Percentiles rank a stretch among this genome's conserved stretches.
Evolutionary conservation across 2,113 vertebrate genomes (phyloP).

Genomic region (Dipodomys merriami): DNA sequence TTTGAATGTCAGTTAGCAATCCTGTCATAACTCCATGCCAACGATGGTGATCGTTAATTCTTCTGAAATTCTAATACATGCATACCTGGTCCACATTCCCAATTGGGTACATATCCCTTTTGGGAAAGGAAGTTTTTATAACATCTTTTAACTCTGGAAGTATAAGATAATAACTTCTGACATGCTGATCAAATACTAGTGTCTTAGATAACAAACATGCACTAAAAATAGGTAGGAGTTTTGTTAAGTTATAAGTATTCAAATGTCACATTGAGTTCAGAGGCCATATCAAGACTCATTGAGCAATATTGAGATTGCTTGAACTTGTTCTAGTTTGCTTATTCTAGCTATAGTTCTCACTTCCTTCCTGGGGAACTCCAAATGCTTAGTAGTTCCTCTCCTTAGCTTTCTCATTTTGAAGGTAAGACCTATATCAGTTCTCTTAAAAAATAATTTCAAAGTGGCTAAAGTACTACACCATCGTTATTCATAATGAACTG

Average conservation of each 20-base stretch:
- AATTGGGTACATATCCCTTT: too few species aligned
- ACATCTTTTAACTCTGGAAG: conserved; percentile 22
- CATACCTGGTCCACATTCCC: too few species aligned
- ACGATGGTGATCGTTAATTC: not conserved
- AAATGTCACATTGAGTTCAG: not conserved
- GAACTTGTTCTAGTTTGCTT: not conserved
- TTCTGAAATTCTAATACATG: not conserved
- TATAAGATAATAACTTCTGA: conserved; percentile 9
- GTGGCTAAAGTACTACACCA: not conserved
- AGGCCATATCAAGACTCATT: not conserved
- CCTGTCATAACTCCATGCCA: not conserved
- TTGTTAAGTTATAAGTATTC: not conserved
- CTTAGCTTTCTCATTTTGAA: not conserved
- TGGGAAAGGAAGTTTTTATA: not conserved
- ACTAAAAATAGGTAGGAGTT: not conserved
- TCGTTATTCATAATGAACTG: not conserved
- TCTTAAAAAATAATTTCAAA: not conserved
- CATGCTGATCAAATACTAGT: not conserved
- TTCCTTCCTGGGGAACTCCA: not conserved
- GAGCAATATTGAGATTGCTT: not conserved
- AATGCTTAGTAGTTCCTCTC: not conserved
- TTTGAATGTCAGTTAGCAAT: not conserved
- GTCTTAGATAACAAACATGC: conserved; percentile 19
- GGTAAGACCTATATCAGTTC: not conserved
- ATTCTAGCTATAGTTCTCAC: not conserved